Evolutionary conservation across 2,113 vertebrate species (phyloP), one percentile per base, ranked within the genome.

Genomic region (Catagonus wagneri): DNA sequence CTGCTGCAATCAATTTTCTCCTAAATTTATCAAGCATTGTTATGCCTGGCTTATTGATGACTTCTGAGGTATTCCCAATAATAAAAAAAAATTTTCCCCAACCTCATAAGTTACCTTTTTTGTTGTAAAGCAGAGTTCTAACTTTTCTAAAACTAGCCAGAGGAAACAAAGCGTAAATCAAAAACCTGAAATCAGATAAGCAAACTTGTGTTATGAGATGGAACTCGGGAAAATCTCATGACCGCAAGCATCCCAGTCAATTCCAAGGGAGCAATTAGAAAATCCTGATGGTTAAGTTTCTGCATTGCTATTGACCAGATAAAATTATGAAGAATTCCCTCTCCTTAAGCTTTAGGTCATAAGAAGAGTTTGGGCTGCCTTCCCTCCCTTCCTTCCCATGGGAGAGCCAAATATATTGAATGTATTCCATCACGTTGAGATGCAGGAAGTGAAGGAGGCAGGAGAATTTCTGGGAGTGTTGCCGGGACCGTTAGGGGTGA

Each of bases 21-120:
- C 75, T 92, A 93, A 97, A 96, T 97, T 97, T 96, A 97, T 97
- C 98, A 97, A 95, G 89, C 92, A 96, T 96, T 97, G 92, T 97
- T 96, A 92, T 84, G 83, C 20, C 63, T 95, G 95, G 95, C 87
- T 95, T 96, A 96, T 54, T 95, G 95, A 97, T 93, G 92, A 96
- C 93, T 97, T 97, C 83, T 96, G 74, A 97, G 96, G 83, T 89
- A 91, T 94, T 90, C 61, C 36, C 93, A 95, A 95, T 92, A 90
- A 93, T 8, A 44, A 44, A 95, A 93, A 93, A 94, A 93, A 94
- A 88, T 32, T 7, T 68, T 90, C 71, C 54, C 97, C 86, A 83
- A 56, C 34, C 71, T 96, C 89, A 32, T 86, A 86, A 89, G 66
- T 80, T 95, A 90, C 89, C 76, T 91, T 90, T 63, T 63, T 71